Conservation (phyloP, 2,797 vertebrate species). For the Aphelocoma californica region DNA sequence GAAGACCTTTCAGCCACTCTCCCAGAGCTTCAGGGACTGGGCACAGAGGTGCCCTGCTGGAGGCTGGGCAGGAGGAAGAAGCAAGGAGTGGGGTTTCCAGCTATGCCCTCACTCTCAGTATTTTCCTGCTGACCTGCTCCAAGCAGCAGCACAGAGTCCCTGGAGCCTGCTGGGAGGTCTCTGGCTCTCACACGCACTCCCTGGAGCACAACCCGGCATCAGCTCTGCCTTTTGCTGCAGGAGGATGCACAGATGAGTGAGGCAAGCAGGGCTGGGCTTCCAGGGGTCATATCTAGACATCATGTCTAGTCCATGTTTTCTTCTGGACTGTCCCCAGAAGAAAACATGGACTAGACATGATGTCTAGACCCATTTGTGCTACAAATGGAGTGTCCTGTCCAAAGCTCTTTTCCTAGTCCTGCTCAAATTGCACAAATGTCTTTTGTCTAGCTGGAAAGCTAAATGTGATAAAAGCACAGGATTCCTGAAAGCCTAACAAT, state of each 20-base stretch:
- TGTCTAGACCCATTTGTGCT: background rate
- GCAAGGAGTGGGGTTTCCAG: background rate
- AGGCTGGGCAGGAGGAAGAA: background rate
- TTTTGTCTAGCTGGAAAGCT: background rate
- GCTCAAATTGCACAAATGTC: background rate
- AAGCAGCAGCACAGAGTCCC: background rate
- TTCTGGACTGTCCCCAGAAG: background rate
- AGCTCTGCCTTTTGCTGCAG: background rate
- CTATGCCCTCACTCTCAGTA: background rate
- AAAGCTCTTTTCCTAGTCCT: background rate
- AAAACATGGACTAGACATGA: background rate
- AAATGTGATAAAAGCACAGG: background rate
- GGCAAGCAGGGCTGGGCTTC: background rate
- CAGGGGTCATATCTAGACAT: background rate
- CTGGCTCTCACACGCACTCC: rapidly evolving
- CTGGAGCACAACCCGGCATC: rapidly evolving
- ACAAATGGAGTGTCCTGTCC: background rate
- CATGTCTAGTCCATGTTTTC: background rate
- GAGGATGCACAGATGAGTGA: background rate
- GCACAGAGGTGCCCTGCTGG: background rate
- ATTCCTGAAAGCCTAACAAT: background rate
- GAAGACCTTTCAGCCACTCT: background rate
- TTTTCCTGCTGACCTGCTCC: background rate
- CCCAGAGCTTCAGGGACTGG: background rate
- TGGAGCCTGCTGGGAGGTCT: background rate